Percentiles rank a stretch among this genome's conserved stretches.
These are phyloP conservation scores for Aeoliscus strigatus DNA, from an alignment of 2,797 vertebrate species.

Conservation along the genomic window DNA sequence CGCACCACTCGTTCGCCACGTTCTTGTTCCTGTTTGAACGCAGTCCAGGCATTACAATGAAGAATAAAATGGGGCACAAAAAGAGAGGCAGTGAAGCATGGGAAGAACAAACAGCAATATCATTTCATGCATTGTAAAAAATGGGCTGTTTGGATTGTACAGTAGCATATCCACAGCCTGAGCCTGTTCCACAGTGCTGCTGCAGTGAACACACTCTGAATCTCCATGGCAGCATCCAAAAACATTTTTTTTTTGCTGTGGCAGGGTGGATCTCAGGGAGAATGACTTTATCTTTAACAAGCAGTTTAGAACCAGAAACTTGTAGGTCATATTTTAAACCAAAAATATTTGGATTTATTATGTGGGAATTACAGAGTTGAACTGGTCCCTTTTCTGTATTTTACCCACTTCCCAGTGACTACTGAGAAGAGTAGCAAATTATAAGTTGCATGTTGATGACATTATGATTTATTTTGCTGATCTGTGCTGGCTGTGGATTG, in stretches of 20 bases:
- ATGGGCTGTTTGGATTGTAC: slow-evolving; percentile 47
- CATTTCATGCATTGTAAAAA: slow-evolving; percentile 76
- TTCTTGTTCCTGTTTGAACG: slow-evolving; percentile 61
- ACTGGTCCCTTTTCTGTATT: too few relatives aligned
- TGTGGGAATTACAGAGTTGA: slow-evolving; percentile 22
- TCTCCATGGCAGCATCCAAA: slow-evolving; percentile 44
- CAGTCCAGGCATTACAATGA: slow-evolving; percentile 81
- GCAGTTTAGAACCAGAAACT: slow-evolving; percentile 43
- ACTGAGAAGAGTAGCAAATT: too few relatives aligned
- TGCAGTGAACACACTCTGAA: slow-evolving; percentile 55
- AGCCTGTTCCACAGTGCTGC: slow-evolving; percentile 49
- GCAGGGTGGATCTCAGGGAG: slow-evolving; percentile 42
- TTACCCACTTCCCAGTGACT: too few relatives aligned
- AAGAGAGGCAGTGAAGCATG: slow-evolving; percentile 80
- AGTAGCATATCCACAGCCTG: slow-evolving; percentile 46
- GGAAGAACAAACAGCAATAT: slow-evolving; percentile 89
- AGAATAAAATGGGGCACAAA: slow-evolving; percentile 74
- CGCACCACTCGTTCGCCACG: slow-evolving; percentile 21
- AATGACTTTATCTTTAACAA: slow-evolving; percentile 45
- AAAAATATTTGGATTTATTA: too few relatives aligned
- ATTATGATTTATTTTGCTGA: too few relatives aligned
- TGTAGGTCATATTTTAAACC: too few relatives aligned
- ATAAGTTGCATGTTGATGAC: too few relatives aligned
- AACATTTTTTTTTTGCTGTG: slow-evolving; percentile 48
- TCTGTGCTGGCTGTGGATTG: too few relatives aligned